Conservation (phyloP, 2,113 vertebrate species). For the Austrofundulus limnaeus region DNA sequence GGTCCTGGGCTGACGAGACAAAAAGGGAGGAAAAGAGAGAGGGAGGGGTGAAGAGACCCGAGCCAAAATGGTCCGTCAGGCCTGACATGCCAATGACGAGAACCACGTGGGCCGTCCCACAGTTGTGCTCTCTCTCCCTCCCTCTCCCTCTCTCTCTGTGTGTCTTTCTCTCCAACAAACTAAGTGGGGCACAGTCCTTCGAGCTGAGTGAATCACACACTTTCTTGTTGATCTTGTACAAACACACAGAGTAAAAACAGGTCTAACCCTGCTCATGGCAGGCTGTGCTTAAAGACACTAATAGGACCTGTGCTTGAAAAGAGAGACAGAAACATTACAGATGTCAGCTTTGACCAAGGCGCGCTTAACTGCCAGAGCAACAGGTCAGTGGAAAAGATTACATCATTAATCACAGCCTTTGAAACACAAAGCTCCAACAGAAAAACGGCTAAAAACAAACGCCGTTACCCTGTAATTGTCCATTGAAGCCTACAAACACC, state of each 20-base stretch:
- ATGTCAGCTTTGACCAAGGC: neutral
- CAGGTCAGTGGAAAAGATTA: constrained; percentile 1
- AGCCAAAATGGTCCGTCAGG: constrained; percentile 71
- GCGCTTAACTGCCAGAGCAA: constrained; percentile 9
- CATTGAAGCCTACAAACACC: constrained; percentile 24
- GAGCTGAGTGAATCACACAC: neutral
- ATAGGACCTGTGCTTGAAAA: neutral
- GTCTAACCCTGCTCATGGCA: constrained; percentile 7
- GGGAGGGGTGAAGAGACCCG: constrained; percentile 36
- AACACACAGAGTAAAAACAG: constrained; percentile 2
- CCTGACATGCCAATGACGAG: constrained; percentile 71
- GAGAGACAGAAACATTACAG: neutral
- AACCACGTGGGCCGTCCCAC: constrained; percentile 54
- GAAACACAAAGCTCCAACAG: neutral
- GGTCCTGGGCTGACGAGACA: constrained; percentile 5
- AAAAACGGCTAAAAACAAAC: constrained; percentile 24
- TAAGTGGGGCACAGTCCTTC: constrained; percentile 33
- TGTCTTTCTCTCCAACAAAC: no score
- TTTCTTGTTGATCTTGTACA: constrained; percentile 17
- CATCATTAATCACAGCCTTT: constrained; percentile 1
- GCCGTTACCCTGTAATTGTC: constrained; percentile 10
- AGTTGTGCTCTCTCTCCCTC: neutral
- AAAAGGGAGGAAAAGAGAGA: constrained; percentile 28
- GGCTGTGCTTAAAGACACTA: no score
- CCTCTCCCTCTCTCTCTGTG: constrained; percentile 12